phyloP scores from a whole-genome alignment of 2,888 invertebrate genomes.

The Melolontha melolontha region DNA sequence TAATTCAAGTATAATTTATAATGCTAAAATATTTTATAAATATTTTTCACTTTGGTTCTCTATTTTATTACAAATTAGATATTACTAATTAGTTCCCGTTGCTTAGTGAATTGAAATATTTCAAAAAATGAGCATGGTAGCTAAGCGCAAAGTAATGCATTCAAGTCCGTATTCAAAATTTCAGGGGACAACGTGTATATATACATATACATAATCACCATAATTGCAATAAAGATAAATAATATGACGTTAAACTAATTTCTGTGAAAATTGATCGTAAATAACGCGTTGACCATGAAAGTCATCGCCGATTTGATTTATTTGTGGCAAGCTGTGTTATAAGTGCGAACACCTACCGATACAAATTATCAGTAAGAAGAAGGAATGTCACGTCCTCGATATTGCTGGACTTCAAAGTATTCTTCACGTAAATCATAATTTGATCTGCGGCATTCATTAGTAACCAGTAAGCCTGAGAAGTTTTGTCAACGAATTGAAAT shows the following conservation, averaged over 20 bases:
- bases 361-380: slow-evolving; percentile 49
- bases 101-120: no score
- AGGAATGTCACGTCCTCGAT: slow-evolving; percentile 28
- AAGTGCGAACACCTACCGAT: slow-evolving; percentile 57
- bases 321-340: slow-evolving; percentile 52
- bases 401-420: neutral
- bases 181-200: no score
- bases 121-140: no score
- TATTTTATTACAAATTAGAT: no score
- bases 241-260: slow-evolving; percentile 50
- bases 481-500: slow-evolving; percentile 21
- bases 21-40: no score
- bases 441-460: neutral
- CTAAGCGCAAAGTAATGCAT: no score
- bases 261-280: slow-evolving; percentile 51
- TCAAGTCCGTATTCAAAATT: no score
- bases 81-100: no score
- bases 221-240: slow-evolving; percentile 45
- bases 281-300: slow-evolving; percentile 53
- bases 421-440: slow-evolving; percentile 1
- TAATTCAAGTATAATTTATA: no score
- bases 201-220: neutral
- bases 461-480: neutral
- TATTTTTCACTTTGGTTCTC: no score
- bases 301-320: slow-evolving; percentile 55